phyloP scores from a whole-genome alignment of 2,888 invertebrate genomes.

The Cactoblastis cactorum region DNA sequence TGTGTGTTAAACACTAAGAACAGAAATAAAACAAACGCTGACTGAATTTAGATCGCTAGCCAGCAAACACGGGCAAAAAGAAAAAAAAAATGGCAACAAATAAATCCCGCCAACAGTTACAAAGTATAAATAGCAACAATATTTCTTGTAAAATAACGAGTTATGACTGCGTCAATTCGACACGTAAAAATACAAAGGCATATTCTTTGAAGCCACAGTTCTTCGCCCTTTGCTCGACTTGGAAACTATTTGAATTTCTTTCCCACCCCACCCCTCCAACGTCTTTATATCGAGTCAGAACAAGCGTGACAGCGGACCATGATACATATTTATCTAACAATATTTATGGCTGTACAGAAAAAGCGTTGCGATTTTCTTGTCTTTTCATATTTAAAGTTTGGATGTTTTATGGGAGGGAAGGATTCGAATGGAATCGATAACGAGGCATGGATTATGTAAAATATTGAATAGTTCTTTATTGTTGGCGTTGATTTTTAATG shows the following conservation, averaged over 20 bases:
- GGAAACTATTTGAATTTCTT: constrained; percentile 61
- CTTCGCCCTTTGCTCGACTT: constrained; percentile 36
- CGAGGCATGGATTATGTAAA: constrained; percentile 14
- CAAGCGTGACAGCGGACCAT: constrained; percentile 60
- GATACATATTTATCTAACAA: constrained; percentile 76
- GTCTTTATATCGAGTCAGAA: constrained; percentile 40
- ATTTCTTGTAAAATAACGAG: constrained; percentile 33
- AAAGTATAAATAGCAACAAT: constrained; percentile 17
- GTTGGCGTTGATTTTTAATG: too few species aligned
- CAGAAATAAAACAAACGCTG: too few species aligned
- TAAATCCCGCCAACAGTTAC: background rate
- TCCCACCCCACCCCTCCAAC: constrained; percentile 40
- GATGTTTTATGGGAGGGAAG: constrained; percentile 50
- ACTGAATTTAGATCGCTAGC: too few species aligned
- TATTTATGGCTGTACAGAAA: constrained; percentile 66
- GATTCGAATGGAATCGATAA: constrained; percentile 47
- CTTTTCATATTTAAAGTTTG: constrained; percentile 70
- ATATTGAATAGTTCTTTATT: too few species aligned
- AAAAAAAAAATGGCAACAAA: background rate
- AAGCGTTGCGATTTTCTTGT: constrained; percentile 53
- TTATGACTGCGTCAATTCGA: constrained; percentile 41
- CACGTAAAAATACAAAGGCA: constrained; percentile 37
- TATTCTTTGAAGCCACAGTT: constrained; percentile 37
- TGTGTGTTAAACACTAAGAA: too few species aligned
- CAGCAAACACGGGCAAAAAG: too few species aligned